These are phyloP conservation scores for Salvelinus sp. DNA, from an alignment of 2,113 vertebrate species.

Conservation along the genomic window DNA sequence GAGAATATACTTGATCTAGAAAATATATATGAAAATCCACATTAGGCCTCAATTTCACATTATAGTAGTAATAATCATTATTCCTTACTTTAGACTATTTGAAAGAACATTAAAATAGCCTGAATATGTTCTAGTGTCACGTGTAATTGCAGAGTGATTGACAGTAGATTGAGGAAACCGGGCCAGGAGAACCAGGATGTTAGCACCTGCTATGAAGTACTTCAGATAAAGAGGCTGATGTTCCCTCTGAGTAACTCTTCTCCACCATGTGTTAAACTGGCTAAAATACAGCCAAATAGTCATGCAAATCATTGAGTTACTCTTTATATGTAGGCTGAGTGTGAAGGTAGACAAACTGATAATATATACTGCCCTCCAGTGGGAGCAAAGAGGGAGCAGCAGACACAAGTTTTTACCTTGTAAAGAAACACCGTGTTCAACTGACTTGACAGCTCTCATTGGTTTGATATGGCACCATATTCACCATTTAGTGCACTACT, in stretches of 20 bases:
- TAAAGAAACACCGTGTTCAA: no score
- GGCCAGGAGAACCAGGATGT: conserved; percentile 75
- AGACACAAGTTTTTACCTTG: not conserved
- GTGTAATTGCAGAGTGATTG: conserved; percentile 29
- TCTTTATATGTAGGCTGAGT: no score
- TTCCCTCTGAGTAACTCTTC: conserved; percentile 85
- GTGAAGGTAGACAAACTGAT: not conserved
- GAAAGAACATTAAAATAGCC: not conserved
- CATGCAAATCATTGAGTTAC: conserved; percentile 8
- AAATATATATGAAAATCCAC: not conserved
- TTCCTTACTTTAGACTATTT: not conserved
- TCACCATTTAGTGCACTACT: no score
- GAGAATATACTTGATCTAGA: conserved; percentile 83
- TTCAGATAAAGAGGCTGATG: conserved; percentile 83
- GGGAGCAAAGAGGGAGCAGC: conserved; percentile 4
- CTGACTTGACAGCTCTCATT: no score
- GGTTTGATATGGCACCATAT: no score
- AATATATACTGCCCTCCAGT: conserved; percentile 60
- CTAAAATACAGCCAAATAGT: conserved; percentile 56
- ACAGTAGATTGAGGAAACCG: conserved; percentile 84
- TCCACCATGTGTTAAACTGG: conserved; percentile 70
- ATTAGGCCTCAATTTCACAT: not conserved
- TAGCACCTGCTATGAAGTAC: conserved; percentile 85
- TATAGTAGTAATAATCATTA: not conserved
- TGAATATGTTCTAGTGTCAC: not conserved